phyloP scores from a whole-genome alignment of 2,888 invertebrate species.

The Frankliniella fusca region DNA sequence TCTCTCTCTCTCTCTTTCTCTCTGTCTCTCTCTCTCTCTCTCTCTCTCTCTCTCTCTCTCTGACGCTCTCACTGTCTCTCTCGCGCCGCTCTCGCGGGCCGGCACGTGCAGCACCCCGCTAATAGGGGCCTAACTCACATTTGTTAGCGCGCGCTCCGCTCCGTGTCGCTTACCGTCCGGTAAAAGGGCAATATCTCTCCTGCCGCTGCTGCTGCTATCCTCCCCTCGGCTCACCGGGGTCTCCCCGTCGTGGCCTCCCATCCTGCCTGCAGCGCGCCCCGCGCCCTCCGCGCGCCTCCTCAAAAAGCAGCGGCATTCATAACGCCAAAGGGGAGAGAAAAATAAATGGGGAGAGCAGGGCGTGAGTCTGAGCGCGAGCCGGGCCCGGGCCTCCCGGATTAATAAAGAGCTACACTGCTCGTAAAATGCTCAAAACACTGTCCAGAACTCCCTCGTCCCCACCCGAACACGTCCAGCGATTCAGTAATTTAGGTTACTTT shows the following conservation, averaged over 20 bases:
- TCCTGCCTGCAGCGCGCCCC: not conserved
- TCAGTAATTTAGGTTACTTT: no score
- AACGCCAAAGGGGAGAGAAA: not conserved
- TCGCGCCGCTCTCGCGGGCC: not conserved
- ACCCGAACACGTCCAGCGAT: no score
- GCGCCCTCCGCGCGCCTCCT: not conserved
- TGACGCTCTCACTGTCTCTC: no score
- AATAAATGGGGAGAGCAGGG: no score
- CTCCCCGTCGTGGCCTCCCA: not conserved
- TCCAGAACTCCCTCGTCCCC: no score
- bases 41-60: not conserved
- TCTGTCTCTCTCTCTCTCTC: no score
- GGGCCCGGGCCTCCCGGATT: no score
- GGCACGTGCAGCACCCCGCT: not conserved
- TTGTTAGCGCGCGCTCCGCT: not conserved
- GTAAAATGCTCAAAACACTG: no score
- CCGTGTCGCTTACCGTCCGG: not conserved
- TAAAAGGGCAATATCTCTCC: constrained; percentile 16
- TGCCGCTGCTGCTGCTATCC: not conserved
- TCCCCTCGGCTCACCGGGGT: no score
- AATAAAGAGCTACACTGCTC: no score
- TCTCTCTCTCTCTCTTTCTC: no score
- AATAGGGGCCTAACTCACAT: constrained; percentile 20
- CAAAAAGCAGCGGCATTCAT: not conserved
- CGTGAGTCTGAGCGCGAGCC: no score